These are phyloP conservation scores for Leucoma salicis DNA, from an alignment of 2,888 invertebrate species.

Conservation along the genomic window DNA sequence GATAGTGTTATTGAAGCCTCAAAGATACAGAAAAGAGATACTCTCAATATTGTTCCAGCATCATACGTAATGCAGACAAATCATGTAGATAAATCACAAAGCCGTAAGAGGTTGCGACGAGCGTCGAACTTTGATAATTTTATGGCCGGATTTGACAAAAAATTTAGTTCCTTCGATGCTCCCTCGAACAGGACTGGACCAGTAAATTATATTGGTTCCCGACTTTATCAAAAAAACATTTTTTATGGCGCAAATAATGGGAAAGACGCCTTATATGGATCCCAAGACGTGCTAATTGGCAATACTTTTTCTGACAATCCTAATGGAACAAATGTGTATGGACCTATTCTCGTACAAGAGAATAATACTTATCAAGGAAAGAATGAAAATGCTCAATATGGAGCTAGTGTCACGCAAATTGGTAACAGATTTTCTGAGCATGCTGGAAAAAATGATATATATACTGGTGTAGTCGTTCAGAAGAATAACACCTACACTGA, in stretches of 20 bases:
- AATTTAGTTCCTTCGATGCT: too few relatives aligned
- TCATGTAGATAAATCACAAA: too few relatives aligned
- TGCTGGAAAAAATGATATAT: conserved; percentile 1
- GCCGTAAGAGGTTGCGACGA: too few relatives aligned
- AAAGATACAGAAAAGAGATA: too few relatives aligned
- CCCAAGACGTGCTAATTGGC: conserved; percentile 1
- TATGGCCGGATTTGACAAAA: too few relatives aligned
- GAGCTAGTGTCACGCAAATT: conserved; percentile 1
- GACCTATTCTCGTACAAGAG: conserved; percentile 1
- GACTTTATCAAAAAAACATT: too few relatives aligned
- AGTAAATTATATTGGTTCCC: too few relatives aligned
- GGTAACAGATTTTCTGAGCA: background rate
- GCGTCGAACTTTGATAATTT: too few relatives aligned
- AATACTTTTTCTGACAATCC: conserved; percentile 1
- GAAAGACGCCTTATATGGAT: background rate
- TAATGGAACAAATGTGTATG: conserved; percentile 3
- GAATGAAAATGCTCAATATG: background rate
- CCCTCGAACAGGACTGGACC: too few relatives aligned
- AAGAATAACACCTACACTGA: background rate
- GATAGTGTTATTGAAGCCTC: too few relatives aligned
- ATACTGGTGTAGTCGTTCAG: background rate
- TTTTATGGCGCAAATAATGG: background rate
- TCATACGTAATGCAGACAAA: too few relatives aligned
- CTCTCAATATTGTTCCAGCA: too few relatives aligned
- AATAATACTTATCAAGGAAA: conserved; percentile 1